Evolutionary conservation across 2,113 vertebrate genomes (phyloP), one percentile per base, ranked within the genome.

Genomic region (Campylorhamphus procurvoides): DNA sequence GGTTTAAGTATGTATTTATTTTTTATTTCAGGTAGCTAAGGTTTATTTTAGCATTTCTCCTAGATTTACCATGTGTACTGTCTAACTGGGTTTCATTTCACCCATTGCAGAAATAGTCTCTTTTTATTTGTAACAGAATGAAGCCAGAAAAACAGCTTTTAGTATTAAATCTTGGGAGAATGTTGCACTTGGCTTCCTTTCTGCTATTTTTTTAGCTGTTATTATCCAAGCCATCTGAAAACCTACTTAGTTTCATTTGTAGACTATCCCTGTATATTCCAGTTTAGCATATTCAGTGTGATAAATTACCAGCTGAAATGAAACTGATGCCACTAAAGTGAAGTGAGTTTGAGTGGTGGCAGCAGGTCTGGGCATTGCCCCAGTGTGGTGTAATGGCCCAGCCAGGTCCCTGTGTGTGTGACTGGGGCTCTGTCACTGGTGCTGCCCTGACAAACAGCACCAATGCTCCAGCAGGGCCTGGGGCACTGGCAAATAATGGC

Each of bases 11-110:
- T 49, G 7, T 88, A 80, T 83, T 75, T 89, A 55, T 87, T 90
- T 95, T 92, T 74, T 83, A 71, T 92, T 94, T 96, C 96, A 97
- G 93, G 95, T 97, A 93, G 93, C 92, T 88, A 77, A 18, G 31
- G 27, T 25, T 71, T 77, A 47, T 86, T 92, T 95, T 93, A 87
- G 84, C 87, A 86, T 68, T 84, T 91, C 81, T 89, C 92, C 53
- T 55, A 80, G 28, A 22, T 85, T 80, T 75, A 63, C 91, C 60
- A 47, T 19, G 9, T 90, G 23, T 60, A 84, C 85, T 87, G 91
- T 87, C 68, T 40, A 37, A 68, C 84, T 95, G 50, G 22, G 88
- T 94, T 97, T 92, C 77, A 76, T 91, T 93, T 95, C 91, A 92
- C 82, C 74, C 78, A 37, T 92, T 97, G 91, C 92, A 96, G 95